These are phyloP conservation scores for Drosophila watanabei DNA, from an alignment of 1,140 invertebrate genomes.

Conservation along the genomic window DNA sequence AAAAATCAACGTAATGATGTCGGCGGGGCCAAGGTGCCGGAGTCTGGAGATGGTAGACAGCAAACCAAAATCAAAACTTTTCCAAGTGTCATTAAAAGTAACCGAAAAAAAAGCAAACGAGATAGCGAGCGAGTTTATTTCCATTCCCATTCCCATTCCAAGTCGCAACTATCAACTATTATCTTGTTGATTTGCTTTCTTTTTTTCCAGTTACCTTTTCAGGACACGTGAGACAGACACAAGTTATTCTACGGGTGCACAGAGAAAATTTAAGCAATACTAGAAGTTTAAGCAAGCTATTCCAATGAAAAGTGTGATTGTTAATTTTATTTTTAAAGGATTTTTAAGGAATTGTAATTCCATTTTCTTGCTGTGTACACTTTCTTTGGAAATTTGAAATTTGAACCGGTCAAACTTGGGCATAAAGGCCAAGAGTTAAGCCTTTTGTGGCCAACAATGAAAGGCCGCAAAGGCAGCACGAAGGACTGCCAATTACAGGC, in stretches of 20 bases:
- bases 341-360: background rate
- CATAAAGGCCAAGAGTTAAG: slow-evolving; percentile 59
- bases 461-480: slow-evolving; percentile 19
- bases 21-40: slow-evolving; percentile 37
- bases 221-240: slow-evolving; percentile 17
- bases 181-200: slow-evolving; percentile 65
- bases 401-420: slow-evolving; percentile 39
- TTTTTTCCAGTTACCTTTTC: slow-evolving; percentile 23
- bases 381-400: slow-evolving; percentile 32
- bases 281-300: background rate
- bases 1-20: slow-evolving; percentile 79
- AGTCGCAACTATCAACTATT: slow-evolving; percentile 58
- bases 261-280: background rate
- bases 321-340: too few species aligned
- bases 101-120: slow-evolving; percentile 48
- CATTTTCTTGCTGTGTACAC: background rate
- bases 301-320: background rate
- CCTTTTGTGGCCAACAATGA: slow-evolving; percentile 67
- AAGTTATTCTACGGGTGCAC: slow-evolving; percentile 24
- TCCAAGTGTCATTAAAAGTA: slow-evolving; percentile 83
- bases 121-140: slow-evolving; percentile 52
- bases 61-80: slow-evolving; percentile 76
- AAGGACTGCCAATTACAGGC: slow-evolving; percentile 58
- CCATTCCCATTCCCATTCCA: slow-evolving; percentile 32
- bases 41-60: slow-evolving; percentile 50